Evolutionary conservation across 1,140 invertebrate species (phyloP), one percentile per base, ranked within the genome.

Genomic region (Cydia fagiglandana): DNA sequence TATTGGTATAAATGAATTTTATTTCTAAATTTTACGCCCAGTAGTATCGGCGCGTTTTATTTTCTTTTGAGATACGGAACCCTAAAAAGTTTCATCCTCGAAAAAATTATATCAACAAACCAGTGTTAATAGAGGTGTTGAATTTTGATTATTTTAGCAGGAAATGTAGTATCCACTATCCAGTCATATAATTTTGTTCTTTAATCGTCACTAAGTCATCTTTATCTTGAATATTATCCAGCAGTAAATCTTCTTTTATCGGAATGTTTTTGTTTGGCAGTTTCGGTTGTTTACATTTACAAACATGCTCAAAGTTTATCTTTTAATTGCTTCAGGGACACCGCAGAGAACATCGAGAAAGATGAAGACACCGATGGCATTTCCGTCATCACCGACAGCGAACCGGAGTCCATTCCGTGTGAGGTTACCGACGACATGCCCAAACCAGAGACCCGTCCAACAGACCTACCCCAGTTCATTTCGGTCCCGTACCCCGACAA

Each of bases 351-450:
- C 75, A 78, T 78, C 68, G 91, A 92, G 41, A 91, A 88, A 79
- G 90, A 92, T 86, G 91, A 91, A 80, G 91, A 93, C 78, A 93
- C 90, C 56, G 91, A 93, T 84, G 90, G 90, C 2, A 93, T 93
- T 82, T 92, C 91, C 6, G 87, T 93, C 38, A 92, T 93, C 6
- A 92, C 86, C 80, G 91, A 93, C 76, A 91, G 90, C 81, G 91
- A 92, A 24, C 85, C 87, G 50, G 90, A 91, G 74, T 84, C 83
- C 61, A 75, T 78, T 73, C 83, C 85, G 34, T 85, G 78, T 64
- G 83, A 88, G 75, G 73, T 79, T 7, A 83, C 68, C 30, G 82
- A 76, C 79, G 85, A 86, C 28, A 79, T 80, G 30, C 83, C 56
- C 75, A 34, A 79, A 5, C 28, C 76, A 76, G 78, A 88, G 12